Evolutionary conservation across 2,888 invertebrate species (phyloP), one percentile per base, ranked within the genome.

Genomic region (Torymus tubicola): DNA sequence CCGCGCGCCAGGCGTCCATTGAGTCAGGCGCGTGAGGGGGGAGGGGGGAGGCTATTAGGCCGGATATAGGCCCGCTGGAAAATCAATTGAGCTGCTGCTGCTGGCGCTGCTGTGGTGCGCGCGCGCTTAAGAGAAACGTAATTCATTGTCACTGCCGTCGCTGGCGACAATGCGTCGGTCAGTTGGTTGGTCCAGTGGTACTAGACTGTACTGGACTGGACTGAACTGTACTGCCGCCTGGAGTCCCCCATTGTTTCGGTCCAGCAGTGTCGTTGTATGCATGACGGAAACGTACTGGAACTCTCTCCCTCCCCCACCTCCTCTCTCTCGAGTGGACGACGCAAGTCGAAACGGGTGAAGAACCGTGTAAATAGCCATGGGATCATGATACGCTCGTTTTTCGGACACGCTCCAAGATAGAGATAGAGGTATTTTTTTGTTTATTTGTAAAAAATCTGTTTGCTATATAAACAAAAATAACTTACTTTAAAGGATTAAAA

Each of bases 51-150:
- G 57, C 80, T 80, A 80, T 80, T 76, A 80, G 53, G 57, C 12
- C 70, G 63, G 63, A 71, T 63, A 61, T 74, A 74, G 70, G 75
- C 55, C 11, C 64, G 53, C 65, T 50, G 72, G 79, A 74, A 74
- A 80, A 80, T 76, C 76, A 80, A 76, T 80, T 61, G 76, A 67
- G 63, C 57, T n/a, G 72, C 65, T 42, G 42, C 4, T 5, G 31
- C 31, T 31, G 31, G 31, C 31, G 42, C 42, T 42, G 21, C n/a
- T 18, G 65, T 1, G n/a, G 58, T 21, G 60, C 24, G 63, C 52
- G 42, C 67, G 42, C 67, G 60, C 50, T 63, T 72, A 79, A 71
- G 71, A 69, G 75, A 80, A 72, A 42, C 79, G 73, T 82, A 71
- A 77, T 80, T 82, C 76, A 82, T 73, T 68, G 65, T 68, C 75